Base-by-base conservation (phyloP, 1,140 invertebrate genomes). In the Ceratina calcarata region DNA sequence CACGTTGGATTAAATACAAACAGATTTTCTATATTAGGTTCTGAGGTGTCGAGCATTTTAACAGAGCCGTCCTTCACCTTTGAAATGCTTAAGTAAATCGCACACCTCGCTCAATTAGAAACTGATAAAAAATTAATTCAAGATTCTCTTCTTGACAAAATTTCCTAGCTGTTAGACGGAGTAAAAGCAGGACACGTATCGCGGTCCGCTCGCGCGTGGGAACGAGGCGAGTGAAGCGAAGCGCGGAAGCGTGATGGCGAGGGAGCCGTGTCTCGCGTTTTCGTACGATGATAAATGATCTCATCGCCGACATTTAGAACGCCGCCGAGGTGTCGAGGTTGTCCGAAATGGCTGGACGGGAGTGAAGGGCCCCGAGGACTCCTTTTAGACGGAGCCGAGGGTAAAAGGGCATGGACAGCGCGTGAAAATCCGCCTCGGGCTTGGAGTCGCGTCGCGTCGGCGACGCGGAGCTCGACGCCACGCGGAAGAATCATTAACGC, bases 271-370 rank as follows among this genome's bases (percentile, higher is more conserved):
- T 37, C 67, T 75, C 51, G 62, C 62, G 66, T 85, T 85, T 85
- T 85, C 82, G 70, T 78, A 81, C 57, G 71, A 88, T 88, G 84
- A 88, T 88, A 83, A 86, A 88, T 88, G 86, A 88, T 83, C 82
- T 55, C 80, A 71, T 82, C 77, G 76, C 32, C 24, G 57, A 67
- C 62, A 72, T 83, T 83, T 78, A 76, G 60, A 72, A 83, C 75
- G 74, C 81, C 32, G 22, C 6, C 55, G 55, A 87, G 86, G 67
- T 70, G 75, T 87, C 67, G 69, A 27, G 27, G 37, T 45, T 55
- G 18, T 16, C 53, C 73, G 53, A 76, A 75, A 55, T 45, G 20
- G 53, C 20, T 60, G 51, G 20, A 72, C 16, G 12, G 7, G 27
- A 18, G 27, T n/a, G 55, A 15, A 12, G 12, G 55, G 24, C 27